Evolutionary conservation across 1,140 invertebrate species (phyloP).

Genomic region (Atta colombica): DNA sequence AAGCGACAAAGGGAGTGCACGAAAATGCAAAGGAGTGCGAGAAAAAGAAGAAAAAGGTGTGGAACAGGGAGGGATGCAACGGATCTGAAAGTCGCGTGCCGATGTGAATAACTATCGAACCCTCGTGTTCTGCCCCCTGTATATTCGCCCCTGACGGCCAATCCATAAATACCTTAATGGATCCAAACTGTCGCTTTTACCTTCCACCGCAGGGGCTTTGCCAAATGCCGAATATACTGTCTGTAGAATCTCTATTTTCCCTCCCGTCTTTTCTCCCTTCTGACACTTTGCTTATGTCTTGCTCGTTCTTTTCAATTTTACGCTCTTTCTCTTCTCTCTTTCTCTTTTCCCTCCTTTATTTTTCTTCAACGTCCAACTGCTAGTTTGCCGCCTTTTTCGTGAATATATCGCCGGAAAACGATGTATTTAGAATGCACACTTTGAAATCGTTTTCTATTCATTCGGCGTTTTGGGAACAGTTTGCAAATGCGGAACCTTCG

Average conservation of each 20-base stretch:
- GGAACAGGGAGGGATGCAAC: constrained; percentile 1
- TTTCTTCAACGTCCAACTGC: background rate
- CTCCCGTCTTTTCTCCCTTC: background rate
- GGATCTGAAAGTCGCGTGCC: constrained; percentile 72
- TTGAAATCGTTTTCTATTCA: constrained; percentile 79
- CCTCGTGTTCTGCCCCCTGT: constrained; percentile 62
- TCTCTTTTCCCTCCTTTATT: constrained; percentile 45
- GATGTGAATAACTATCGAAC: constrained; percentile 67
- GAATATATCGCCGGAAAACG: constrained; percentile 75
- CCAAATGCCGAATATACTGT: constrained; percentile 33
- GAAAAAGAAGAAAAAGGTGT: background rate
- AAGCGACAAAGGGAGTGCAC: background rate
- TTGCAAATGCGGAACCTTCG: constrained; percentile 51
- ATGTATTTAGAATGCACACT: constrained; percentile 74
- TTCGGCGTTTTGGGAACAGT: constrained; percentile 59
- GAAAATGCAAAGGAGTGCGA: constrained; percentile 19
- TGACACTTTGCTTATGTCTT: constrained; percentile 11
- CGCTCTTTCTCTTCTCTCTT: background rate
- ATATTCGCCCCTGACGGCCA: constrained; percentile 59
- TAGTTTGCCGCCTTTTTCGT: constrained; percentile 62
- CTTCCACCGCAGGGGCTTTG: constrained; percentile 62
- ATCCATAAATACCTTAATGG: constrained; percentile 84
- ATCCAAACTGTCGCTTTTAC: constrained; percentile 83
- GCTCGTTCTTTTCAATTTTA: constrained; percentile 23
- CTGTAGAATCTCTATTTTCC: constrained; percentile 20